Evolutionary conservation across 2,797 vertebrate genomes (phyloP), one percentile per base, ranked within the genome.

Genomic region (Jordanella pulchra): DNA sequence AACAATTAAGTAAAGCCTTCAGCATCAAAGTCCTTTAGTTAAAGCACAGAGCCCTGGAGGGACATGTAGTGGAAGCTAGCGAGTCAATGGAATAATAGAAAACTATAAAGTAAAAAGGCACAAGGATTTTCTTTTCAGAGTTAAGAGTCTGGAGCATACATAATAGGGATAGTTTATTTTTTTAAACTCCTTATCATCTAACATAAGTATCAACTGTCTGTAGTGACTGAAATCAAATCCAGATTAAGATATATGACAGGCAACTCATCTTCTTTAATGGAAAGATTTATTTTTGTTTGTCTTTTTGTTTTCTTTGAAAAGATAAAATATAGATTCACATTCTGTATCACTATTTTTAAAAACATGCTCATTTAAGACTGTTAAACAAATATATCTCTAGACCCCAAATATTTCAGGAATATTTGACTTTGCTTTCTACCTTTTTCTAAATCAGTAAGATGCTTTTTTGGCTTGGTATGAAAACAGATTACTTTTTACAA

Each of bases 1-100:
- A 94, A 94, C 86, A 92, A 93, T 94, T 92, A 93, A 85, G 87
- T 89, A 72, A 90, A 91, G 81, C 84, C 81, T 13, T 76, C 70
- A 78, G 78, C 80, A 65, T 87, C 63, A 77, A 73, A 79, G 81
- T 85, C 73, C 65, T 86, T 85, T 53, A 78, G 72, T 85, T 86
- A 84, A 85, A 82, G 76, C 83, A 77, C 69, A 72, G 65, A 64
- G 27, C 81, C 73, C 81, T 80, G 58, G 47, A 42, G 86, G 86
- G 89, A 89, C 74, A 63, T 77, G 78, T 70, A 44, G 73, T 30
- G 67, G 76, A 85, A 77, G 76, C 79, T 68, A 50, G 67, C 84
- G 82, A 89, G 86, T 87, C 83, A 83, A 78, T 84, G 72, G 80
- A 86, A 85, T 86, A 77, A 83, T 80, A 86, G 69, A 70, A 44